phyloP scores from a whole-genome alignment of 2,113 vertebrate genomes.

The Pseudolaguvia tuberculata region DNA sequence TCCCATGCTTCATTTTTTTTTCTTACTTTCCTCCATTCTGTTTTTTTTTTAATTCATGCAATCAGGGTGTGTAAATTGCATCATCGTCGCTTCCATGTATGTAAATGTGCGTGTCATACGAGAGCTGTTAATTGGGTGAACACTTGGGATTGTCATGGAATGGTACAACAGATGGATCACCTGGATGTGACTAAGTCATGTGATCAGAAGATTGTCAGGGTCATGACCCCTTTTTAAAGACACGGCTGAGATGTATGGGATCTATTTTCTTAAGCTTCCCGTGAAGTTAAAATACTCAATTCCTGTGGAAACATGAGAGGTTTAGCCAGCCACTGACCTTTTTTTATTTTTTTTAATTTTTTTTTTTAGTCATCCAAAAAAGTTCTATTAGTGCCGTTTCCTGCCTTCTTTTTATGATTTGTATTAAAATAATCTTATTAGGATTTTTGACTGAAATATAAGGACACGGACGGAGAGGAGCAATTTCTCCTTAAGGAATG shows the following conservation, averaged over 20 bases:
- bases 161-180: not conserved
- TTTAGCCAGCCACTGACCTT: constrained; percentile 17
- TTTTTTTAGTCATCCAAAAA: not conserved
- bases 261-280: constrained; percentile 19
- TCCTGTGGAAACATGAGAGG: not conserved
- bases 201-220: constrained; percentile 38
- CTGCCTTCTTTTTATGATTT: constrained; percentile 6
- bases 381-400: not conserved
- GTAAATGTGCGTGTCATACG: constrained; percentile 6
- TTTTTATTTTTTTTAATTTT: constrained; percentile 12
- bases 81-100: not conserved
- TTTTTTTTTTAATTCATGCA: not conserved
- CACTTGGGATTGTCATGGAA: not conserved
- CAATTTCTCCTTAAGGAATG: not conserved
- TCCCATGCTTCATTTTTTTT: no score
- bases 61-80: constrained; percentile 9
- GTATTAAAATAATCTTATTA: not conserved
- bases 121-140: not conserved
- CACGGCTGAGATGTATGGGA: constrained; percentile 5
- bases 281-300: constrained; percentile 8
- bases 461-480: no score
- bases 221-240: constrained; percentile 27
- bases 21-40: not conserved
- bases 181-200: not conserved
- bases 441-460: not conserved